Evolutionary conservation across 1,140 invertebrate species (phyloP), one percentile per base, ranked within the genome.

Genomic region (Anoplophora glabripennis): DNA sequence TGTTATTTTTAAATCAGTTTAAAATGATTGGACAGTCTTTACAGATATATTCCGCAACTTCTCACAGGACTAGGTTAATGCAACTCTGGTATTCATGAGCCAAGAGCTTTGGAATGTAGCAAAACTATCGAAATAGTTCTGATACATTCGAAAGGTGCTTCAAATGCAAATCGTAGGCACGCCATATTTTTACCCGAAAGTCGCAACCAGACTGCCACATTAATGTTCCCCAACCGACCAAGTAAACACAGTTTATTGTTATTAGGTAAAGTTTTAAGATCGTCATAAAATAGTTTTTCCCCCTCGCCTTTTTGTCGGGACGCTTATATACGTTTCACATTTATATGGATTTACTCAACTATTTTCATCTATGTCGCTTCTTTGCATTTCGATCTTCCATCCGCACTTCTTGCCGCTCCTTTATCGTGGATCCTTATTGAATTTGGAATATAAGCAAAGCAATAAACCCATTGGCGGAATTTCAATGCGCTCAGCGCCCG

Each of bases 361-460:
- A 15, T 28, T 49, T 15, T 48, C 45, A 35, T 57, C 55, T 49
- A 35, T 57, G 33, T 57, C 55, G 45, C 21, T 21, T 40, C 41
- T 59, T 60, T 60, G 52, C 52, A 60, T 61, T 54, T 57, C 42
- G 38, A 57, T 52, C 51, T 37, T 51, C 17, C 45, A 55, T 54
- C 35, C 58, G 47, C 58, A 46, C 46, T 53, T 53, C 46, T 41
- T 28, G 53, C 42, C 56, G 59, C 53, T 40, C 45, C 60, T 67
- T 66, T 63, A 67, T 69, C 56, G 68, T 38, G 37, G 48, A 49
- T 65, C 65, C 62, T 71, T 71, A 71, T 71, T 71, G 67, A 71
- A 69, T 71, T 71, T 66, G 52, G 67, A 62, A 69, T 69, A 71
- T 71, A 69, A 71, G 67, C 69, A 63, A 69, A 69, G 69, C 69